A percentile compares a stretch with the other conserved stretches of the same genome.
phyloP scores from a whole-genome alignment of 2,888 invertebrate species.

The Cephus spinipes region DNA sequence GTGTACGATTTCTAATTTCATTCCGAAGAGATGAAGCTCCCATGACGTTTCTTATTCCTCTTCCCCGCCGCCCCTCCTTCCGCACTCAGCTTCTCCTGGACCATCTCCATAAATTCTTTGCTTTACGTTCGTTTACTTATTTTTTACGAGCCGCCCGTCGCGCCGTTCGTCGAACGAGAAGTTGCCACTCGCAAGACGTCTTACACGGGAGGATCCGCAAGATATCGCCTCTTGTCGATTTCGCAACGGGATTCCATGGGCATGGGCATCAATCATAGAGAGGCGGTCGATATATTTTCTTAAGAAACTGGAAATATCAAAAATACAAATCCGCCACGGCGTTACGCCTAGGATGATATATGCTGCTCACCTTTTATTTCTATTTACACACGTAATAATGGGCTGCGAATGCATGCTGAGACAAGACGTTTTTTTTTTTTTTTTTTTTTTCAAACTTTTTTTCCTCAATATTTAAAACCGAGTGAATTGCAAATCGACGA shows the following conservation, averaged over 20 bases:
- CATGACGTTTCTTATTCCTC: conserved; percentile 6
- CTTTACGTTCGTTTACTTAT: conserved; percentile 52
- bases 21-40: conserved; percentile 9
- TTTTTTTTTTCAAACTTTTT: neutral
- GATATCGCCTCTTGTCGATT: neutral
- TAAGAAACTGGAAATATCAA: conserved; percentile 5
- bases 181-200: conserved; percentile 4
- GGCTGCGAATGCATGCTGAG: neutral
- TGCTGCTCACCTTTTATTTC: neutral
- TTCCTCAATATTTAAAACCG: neutral
- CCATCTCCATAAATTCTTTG: conserved; percentile 52
- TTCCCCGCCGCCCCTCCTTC: neutral
- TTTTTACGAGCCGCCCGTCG: conserved; percentile 49
- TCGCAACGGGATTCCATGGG: neutral
- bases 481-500: neutral
- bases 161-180: conserved; percentile 19
- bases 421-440: neutral
- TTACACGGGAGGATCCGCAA: neutral
- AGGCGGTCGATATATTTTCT: neutral
- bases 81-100: conserved; percentile 2
- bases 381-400: neutral
- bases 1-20: conserved; percentile 58
- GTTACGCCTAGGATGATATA: neutral
- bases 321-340: neutral
- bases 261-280: neutral